phyloP scores from a whole-genome alignment of 1,140 invertebrate genomes.

The Papilio machaon region DNA sequence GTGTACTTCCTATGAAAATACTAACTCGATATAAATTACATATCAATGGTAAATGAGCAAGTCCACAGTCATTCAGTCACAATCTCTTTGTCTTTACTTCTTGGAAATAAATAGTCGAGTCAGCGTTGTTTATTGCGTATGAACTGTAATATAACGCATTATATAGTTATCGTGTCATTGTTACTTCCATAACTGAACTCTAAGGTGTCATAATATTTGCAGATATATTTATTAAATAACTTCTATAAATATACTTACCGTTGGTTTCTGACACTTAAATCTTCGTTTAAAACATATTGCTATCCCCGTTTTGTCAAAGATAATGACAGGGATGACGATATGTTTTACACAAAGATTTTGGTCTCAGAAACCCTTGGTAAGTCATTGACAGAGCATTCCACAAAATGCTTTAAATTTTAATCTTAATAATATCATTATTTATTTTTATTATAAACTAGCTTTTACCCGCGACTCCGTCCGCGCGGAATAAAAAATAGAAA shows the following conservation, averaged over 20 bases:
- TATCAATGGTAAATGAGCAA: background rate
- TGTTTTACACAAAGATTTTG: no score
- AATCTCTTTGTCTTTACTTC: conserved; percentile 31
- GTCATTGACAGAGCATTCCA: no score
- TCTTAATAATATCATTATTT: no score
- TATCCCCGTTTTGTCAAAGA: no score
- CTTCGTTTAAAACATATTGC: no score
- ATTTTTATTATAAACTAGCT: no score
- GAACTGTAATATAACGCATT: background rate
- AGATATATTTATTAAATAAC: background rate
- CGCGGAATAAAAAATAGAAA: no score
- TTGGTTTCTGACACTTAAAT: no score
- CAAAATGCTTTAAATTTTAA: no score
- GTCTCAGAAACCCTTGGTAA: no score
- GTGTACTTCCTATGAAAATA: conserved; percentile 12
- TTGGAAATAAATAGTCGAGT: conserved; percentile 18
- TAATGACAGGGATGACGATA: no score
- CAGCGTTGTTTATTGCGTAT: conserved; percentile 12
- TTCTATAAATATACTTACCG: background rate
- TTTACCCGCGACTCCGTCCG: no score
- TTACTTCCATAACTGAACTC: background rate
- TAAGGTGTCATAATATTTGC: background rate
- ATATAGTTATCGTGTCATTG: background rate
- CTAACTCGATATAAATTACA: background rate
- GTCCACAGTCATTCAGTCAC: background rate